Percentiles rank a stretch among this genome's conserved stretches.
phyloP scores from a whole-genome alignment of 2,113 vertebrate genomes.

The Lichenostomus cassidix region DNA sequence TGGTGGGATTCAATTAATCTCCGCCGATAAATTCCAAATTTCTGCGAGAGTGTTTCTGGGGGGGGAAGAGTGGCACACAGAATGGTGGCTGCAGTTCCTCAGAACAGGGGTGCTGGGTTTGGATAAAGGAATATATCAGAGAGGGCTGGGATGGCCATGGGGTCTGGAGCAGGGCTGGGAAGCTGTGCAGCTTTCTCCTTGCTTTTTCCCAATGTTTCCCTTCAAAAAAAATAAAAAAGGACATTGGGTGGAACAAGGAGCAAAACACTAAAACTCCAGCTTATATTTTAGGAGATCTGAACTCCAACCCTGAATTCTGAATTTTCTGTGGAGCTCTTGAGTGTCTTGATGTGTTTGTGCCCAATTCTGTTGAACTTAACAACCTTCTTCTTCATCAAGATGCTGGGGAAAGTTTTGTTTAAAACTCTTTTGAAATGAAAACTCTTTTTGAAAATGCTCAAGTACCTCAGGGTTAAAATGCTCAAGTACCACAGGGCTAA shows the following conservation, averaged over 20 bases:
- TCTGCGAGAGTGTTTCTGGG: neutral
- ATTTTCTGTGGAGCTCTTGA: neutral
- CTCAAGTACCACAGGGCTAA: neutral
- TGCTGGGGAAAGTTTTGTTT: too few relatives aligned
- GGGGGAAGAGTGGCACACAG: neutral
- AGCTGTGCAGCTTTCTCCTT: neutral
- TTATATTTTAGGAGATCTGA: neutral
- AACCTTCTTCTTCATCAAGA: neutral
- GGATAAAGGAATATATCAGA: neutral
- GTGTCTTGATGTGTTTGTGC: neutral
- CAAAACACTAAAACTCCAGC: neutral
- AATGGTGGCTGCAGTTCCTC: neutral
- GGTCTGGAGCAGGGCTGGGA: neutral
- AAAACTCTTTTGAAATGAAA: neutral
- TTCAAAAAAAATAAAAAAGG: neutral
- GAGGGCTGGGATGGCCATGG: neutral
- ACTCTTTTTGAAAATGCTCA: neutral
- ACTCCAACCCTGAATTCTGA: neutral
- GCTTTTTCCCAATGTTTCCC: neutral
- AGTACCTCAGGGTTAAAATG: neutral
- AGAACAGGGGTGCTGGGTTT: neutral
- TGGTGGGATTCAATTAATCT: constrained; percentile 67
- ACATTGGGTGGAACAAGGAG: neutral
- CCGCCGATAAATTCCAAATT: constrained; percentile 50
- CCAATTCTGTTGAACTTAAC: neutral